These are phyloP conservation scores for Ptychobarbus kaznakovi DNA, from an alignment of 2,797 vertebrate genomes.

Conservation along the genomic window DNA sequence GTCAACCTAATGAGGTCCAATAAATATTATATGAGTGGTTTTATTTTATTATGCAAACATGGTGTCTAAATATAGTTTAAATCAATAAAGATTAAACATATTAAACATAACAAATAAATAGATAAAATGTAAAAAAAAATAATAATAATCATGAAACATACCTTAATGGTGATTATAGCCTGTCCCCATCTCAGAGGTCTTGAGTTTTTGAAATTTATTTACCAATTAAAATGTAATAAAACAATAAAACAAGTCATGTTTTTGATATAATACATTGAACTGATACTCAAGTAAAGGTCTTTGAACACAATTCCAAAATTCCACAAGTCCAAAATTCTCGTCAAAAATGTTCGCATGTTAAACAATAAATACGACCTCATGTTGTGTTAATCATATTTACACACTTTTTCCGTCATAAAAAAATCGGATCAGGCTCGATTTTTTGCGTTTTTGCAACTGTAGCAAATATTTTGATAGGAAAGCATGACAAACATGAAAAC, in stretches of 20 bases:
- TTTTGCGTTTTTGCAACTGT: too few relatives aligned
- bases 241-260: background rate
- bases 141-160: background rate
- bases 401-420: too few relatives aligned
- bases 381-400: too few relatives aligned
- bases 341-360: too few relatives aligned
- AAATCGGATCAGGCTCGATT: too few relatives aligned
- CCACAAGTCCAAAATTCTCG: too few relatives aligned
- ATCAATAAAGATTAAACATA: background rate
- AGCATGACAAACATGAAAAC: too few relatives aligned
- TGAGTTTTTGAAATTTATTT: background rate
- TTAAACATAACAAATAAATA: background rate
- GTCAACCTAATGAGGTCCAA: background rate
- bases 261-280: background rate
- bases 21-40: background rate
- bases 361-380: too few relatives aligned
- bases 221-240: background rate
- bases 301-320: too few relatives aligned
- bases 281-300: background rate
- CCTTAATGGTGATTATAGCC: background rate
- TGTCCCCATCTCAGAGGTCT: background rate
- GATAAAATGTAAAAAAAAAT: background rate
- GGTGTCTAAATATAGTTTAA: slow-evolving; percentile 1
- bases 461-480: too few relatives aligned
- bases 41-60: background rate